Conservation (phyloP, 2,113 vertebrate genomes). For the Xenopus tropicalis region DNA sequence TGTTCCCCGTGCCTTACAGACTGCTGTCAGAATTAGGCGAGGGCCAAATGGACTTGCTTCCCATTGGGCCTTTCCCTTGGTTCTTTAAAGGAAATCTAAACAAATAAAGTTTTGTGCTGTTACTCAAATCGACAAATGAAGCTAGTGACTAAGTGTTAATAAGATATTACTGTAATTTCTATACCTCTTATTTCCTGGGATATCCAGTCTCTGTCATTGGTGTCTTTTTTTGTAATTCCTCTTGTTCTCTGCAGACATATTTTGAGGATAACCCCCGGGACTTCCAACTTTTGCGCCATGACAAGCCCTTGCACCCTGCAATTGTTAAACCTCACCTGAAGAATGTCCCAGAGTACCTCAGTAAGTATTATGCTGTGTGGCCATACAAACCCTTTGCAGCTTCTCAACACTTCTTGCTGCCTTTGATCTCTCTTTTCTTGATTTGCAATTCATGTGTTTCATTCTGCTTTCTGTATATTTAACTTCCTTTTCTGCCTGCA, state of each 20-base stretch:
- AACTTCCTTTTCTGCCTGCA: constrained; percentile 45
- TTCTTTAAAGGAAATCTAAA: too few species aligned
- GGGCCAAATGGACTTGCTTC: too few species aligned
- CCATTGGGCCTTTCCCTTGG: too few species aligned
- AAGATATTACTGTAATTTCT: too few species aligned
- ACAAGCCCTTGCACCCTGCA: constrained; percentile 84
- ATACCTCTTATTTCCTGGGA: too few species aligned
- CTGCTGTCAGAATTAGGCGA: too few species aligned
- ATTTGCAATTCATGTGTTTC: too few species aligned
- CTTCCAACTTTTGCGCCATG: constrained; percentile 81
- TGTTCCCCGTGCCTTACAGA: too few species aligned
- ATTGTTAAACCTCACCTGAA: constrained; percentile 83
- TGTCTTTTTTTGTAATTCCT: background rate
- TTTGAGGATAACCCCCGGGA: constrained; percentile 92
- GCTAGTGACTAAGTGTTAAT: too few species aligned
- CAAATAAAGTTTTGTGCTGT: too few species aligned
- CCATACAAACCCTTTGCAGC: too few species aligned
- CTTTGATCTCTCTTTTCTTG: background rate
- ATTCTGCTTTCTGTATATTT: background rate
- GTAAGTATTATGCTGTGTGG: constrained; percentile 55
- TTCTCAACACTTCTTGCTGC: background rate
- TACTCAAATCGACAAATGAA: too few species aligned
- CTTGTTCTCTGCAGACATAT: constrained; percentile 48
- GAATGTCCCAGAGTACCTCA: constrained; percentile 83
- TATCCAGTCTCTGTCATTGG: background rate